Base-by-base conservation (phyloP, 2,113 vertebrate species). In the Lepidothrix coronata region DNA sequence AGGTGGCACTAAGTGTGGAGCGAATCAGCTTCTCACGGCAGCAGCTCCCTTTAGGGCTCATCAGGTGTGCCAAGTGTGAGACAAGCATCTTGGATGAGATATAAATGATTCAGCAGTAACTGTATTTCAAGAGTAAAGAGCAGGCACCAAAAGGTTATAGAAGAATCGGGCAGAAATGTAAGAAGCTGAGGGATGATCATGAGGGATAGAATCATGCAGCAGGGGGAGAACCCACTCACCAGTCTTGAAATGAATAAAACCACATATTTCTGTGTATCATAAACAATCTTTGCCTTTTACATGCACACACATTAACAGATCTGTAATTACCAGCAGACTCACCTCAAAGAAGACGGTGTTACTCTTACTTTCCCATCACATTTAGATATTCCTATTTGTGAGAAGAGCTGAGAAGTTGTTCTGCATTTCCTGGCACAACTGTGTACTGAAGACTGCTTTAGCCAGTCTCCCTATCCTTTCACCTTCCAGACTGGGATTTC, bases 11-110 rank as follows among this genome's bases (percentile, higher is more conserved):
- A 51, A 92, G 65, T 5, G 37, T 22, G 14, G 63, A 66, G 43
- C 15, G 2, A 61, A 84, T 51, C 51, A 80, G 62, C 77, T 80
- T 90, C 28, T 35, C 39, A 4, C 43, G 43, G n/a, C 78, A 75
- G 52, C 46, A 41, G 62, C 27, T 85, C 65, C 68, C 55, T 68
- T 74, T 31, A 76, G 88, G 66, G 25, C 85, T 93, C 83, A 61
- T 85, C 75, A 58, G 22, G 51, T 88, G 63, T 93, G 75, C 81
- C 85, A 92, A 19, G 84, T 76, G 74, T 65, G 75, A 96, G 89
- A 65, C 14, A 1, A 66, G 58, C 49, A 57, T 90, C 88, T 93
- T 71, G 84, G 79, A 75, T 58, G 57, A 63, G 49, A 44, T 39
- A 43, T 27, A 65, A 83, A 86, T 58, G 63, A 73, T 82, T 94